A percentile compares a stretch with the other conserved stretches of the same genome.
phyloP scores from a whole-genome alignment of 2,113 vertebrate species.

The Serilophus lunatus region DNA sequence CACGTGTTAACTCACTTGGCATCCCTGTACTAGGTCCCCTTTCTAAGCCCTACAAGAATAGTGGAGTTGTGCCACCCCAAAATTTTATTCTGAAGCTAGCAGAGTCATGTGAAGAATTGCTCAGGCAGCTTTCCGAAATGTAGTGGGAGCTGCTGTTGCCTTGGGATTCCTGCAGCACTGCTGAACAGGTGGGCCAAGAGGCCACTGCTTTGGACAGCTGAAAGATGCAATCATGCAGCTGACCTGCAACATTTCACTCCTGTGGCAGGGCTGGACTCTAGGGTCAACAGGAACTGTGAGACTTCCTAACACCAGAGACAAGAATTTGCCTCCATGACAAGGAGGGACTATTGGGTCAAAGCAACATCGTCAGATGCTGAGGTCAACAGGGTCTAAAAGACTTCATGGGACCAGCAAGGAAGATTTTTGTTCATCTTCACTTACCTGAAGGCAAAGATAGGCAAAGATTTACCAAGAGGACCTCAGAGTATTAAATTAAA shows the following conservation, averaged over 20 bases:
- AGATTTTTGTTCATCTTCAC: neutral
- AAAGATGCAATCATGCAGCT: neutral
- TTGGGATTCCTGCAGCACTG: neutral
- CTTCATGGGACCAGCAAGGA: neutral
- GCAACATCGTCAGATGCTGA: neutral
- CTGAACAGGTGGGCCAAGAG: neutral
- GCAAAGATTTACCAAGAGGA: neutral
- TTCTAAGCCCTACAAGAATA: neutral
- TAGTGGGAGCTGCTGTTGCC: neutral
- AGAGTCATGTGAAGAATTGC: neutral
- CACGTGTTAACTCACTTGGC: neutral
- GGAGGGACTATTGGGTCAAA: neutral
- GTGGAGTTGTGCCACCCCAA: neutral
- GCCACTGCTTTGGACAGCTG: accelerated
- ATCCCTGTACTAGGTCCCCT: neutral
- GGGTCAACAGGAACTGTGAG: accelerated
- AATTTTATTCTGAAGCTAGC: neutral
- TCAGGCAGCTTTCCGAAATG: neutral
- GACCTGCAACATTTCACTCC: neutral
- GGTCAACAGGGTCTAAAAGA: neutral
- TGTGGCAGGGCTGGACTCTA: neutral
- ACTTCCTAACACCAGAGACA: neutral
- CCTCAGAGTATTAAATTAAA: neutral
- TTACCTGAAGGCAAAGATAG: neutral
- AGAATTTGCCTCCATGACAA: neutral